phyloP scores from a whole-genome alignment of 2,797 vertebrate genomes.

The Channallabes apus region DNA sequence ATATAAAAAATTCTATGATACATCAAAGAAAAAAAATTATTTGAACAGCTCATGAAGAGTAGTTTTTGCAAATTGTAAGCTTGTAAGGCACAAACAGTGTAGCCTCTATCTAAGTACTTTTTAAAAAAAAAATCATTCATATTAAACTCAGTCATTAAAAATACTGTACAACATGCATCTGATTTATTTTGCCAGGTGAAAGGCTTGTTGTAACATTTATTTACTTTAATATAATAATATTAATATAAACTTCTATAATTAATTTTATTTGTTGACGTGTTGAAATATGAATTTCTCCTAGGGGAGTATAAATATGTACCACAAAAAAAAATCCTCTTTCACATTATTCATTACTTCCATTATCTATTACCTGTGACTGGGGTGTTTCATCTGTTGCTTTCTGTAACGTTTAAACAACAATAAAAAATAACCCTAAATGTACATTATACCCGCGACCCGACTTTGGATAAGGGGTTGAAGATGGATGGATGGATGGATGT shows the following conservation, averaged over 20 bases:
- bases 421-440: not conserved
- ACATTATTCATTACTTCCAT: not conserved
- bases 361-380: not conserved
- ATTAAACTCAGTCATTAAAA: constrained; percentile 60
- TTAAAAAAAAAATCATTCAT: constrained; percentile 47
- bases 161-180: constrained; percentile 68
- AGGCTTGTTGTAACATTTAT: constrained; percentile 76
- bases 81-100: constrained; percentile 46
- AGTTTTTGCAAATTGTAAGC: constrained; percentile 53
- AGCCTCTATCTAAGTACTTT: constrained; percentile 47
- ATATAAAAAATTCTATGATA: constrained; percentile 30
- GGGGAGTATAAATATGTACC: constrained; percentile 49
- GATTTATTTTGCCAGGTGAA: constrained; percentile 49
- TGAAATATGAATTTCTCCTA: constrained; percentile 38
- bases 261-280: constrained; percentile 40
- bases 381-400: constrained; percentile 18
- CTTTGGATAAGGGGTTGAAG: no score
- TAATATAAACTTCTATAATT: constrained; percentile 40
- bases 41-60: constrained; percentile 38
- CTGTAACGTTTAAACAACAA: constrained; percentile 28
- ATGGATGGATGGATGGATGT: no score
- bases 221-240: constrained; percentile 61
- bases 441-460: not conserved
- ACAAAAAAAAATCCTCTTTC: constrained; percentile 16
- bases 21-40: constrained; percentile 39